Percentiles rank a stretch among this genome's conserved stretches.
Conservation (phyloP, 2,888 invertebrate genomes). For the Andricus quercusramuli region DNA sequence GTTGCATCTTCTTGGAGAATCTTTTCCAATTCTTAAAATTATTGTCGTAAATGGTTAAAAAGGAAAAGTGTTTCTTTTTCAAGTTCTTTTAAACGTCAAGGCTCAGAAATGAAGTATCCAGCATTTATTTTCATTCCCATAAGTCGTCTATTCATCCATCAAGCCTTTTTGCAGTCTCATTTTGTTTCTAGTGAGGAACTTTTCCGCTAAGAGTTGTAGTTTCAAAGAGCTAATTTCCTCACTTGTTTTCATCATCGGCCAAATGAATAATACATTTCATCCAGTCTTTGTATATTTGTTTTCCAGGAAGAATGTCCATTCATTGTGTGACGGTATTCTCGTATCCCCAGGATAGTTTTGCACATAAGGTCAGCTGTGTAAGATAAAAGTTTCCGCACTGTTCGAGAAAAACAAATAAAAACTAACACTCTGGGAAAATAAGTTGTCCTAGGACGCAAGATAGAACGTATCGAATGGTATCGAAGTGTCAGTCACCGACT, state of each 20-base stretch:
- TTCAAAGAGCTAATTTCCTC: slow-evolving; percentile 23
- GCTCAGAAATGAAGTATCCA: neutral
- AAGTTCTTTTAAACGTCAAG: neutral
- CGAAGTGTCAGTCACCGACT: too few species aligned
- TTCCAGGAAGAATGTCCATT: slow-evolving; percentile 12
- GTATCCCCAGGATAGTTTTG: neutral
- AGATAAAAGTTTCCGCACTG: slow-evolving; percentile 2
- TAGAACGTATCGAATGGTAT: neutral
- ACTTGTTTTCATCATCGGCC: neutral
- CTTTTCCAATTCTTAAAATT: too few species aligned
- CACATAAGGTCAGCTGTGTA: slow-evolving; percentile 20
- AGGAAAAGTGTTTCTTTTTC: neutral
- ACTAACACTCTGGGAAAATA: neutral
- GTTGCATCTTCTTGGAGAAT: too few species aligned
- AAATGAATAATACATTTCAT: slow-evolving; percentile 39
- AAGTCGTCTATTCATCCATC: neutral
- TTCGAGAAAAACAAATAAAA: neutral
- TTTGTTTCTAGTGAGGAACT: neutral
- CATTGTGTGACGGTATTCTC: neutral
- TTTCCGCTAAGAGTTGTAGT: slow-evolving; percentile 11
- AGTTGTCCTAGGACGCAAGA: neutral
- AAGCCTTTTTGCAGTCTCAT: slow-evolving; percentile 15
- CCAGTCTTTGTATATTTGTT: slow-evolving; percentile 18
- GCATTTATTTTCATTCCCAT: neutral
- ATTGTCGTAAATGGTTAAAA: too few species aligned